Percentiles rank a stretch among this genome's conserved stretches.
phyloP scores from a whole-genome alignment of 1,140 invertebrate species.

The Dreissena rostriformis region DNA sequence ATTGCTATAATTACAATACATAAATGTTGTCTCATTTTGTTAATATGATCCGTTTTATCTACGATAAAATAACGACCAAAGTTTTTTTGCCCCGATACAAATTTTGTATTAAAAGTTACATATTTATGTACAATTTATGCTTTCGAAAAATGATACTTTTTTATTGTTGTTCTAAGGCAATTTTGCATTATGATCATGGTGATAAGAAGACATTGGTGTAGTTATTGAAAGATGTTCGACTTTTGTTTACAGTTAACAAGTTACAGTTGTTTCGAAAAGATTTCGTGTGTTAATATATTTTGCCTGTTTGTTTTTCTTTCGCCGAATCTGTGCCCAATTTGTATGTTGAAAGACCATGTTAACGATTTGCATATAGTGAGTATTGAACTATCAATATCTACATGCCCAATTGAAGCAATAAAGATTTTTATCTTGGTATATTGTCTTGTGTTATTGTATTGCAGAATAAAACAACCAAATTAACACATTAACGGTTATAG shows the following conservation, averaged over 20 bases:
- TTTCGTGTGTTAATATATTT: neutral
- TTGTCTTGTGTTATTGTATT: neutral
- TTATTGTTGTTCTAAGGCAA: too few species aligned
- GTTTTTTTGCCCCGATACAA: too few species aligned
- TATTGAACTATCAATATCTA: conserved; percentile 23
- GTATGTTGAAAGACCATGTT: neutral
- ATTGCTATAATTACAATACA: too few species aligned
- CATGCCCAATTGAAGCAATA: conserved; percentile 56
- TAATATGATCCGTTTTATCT: too few species aligned
- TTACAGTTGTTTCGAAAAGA: conserved; percentile 2
- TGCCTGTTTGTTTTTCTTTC: neutral
- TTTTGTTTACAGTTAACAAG: conserved; percentile 5
- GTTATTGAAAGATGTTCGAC: neutral
- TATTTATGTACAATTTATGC: too few species aligned
- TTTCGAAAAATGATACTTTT: too few species aligned
- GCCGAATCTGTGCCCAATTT: neutral
- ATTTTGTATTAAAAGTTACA: too few species aligned
- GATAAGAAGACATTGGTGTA: too few species aligned
- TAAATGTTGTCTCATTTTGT: too few species aligned
- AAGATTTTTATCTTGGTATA: conserved; percentile 48
- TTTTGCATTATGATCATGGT: too few species aligned
- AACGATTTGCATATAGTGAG: neutral
- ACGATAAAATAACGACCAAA: too few species aligned
- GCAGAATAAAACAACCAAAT: neutral
- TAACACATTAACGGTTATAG: too few species aligned